phyloP scores from a whole-genome alignment of 2,888 invertebrate species.

The Aethes cnicana region DNA sequence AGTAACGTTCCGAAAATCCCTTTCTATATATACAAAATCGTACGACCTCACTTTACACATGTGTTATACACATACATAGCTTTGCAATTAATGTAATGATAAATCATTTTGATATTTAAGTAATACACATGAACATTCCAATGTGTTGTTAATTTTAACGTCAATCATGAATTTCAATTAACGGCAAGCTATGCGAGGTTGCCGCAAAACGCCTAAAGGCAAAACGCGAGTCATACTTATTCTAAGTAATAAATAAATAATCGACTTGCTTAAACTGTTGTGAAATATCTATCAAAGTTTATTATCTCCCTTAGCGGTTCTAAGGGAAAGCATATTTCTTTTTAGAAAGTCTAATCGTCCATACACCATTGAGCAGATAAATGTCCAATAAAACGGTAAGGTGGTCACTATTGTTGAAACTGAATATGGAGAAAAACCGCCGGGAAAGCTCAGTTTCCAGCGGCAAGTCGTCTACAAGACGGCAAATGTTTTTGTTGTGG shows the following conservation, averaged over 20 bases:
- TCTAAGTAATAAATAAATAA: too few relatives aligned
- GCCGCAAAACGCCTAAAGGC: neutral
- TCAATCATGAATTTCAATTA: conserved; percentile 20
- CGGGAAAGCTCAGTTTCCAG: conserved; percentile 1
- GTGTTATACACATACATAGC: conserved; percentile 1
- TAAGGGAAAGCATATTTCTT: conserved; percentile 24
- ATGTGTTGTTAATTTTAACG: conserved; percentile 18
- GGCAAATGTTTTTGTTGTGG: conserved; percentile 59
- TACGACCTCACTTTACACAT: neutral
- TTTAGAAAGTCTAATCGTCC: conserved; percentile 28
- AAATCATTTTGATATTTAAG: conserved; percentile 18
- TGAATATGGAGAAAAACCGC: conserved; percentile 22
- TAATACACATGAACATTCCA: conserved; percentile 10
- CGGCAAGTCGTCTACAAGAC: conserved; percentile 43
- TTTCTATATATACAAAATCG: neutral
- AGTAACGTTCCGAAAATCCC: too few relatives aligned
- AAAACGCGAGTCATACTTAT: too few relatives aligned
- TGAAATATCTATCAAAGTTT: too few relatives aligned
- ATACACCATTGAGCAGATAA: conserved; percentile 26
- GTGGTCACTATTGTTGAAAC: conserved; percentile 23
- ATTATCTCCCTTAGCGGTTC: conserved; percentile 1
- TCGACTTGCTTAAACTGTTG: too few relatives aligned
- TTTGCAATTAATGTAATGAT: conserved; percentile 4
- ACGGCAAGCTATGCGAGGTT: conserved; percentile 5
- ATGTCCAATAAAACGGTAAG: conserved; percentile 26